These are phyloP conservation scores for Perizoma flavofasciatum DNA, from an alignment of 2,888 invertebrate genomes.

Conservation along the genomic window DNA sequence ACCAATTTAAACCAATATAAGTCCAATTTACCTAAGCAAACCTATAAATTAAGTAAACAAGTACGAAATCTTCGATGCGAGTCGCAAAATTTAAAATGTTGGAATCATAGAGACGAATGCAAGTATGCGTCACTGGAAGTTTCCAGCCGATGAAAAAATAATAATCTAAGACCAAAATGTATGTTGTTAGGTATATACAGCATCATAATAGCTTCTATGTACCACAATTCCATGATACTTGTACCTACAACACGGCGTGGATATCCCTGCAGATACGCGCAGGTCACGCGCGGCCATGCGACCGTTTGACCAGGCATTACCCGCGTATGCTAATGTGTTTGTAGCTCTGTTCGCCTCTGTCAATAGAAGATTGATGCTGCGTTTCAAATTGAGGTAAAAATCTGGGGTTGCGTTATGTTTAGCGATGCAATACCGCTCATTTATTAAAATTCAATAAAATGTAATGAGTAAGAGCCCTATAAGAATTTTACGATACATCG, in stretches of 20 bases:
- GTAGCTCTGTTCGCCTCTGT: slow-evolving; percentile 52
- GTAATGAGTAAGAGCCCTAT: too few species aligned
- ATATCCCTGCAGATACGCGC: slow-evolving; percentile 62
- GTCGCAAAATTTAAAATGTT: too few species aligned
- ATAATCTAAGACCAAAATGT: not conserved
- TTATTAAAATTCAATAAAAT: too few species aligned
- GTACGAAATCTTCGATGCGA: too few species aligned
- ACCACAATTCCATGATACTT: slow-evolving; percentile 13
- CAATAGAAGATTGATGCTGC: slow-evolving; percentile 46
- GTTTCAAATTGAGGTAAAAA: slow-evolving; percentile 1
- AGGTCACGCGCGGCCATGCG: slow-evolving; percentile 70
- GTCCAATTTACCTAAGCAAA: too few species aligned
- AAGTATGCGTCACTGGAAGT: too few species aligned
- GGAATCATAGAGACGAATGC: too few species aligned
- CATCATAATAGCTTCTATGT: slow-evolving; percentile 24
- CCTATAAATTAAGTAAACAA: too few species aligned
- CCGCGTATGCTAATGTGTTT: slow-evolving; percentile 77
- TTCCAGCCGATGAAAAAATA: too few species aligned
- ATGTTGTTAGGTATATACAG: slow-evolving; percentile 14
- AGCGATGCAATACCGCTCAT: too few species aligned
- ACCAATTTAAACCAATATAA: too few species aligned
- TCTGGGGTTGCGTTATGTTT: not conserved
- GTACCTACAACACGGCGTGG: slow-evolving; percentile 38
- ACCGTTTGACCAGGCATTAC: slow-evolving; percentile 74
- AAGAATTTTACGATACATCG: too few species aligned